phyloP scores from a whole-genome alignment of 2,888 invertebrate species.

The Lasioglossum marginatum region DNA sequence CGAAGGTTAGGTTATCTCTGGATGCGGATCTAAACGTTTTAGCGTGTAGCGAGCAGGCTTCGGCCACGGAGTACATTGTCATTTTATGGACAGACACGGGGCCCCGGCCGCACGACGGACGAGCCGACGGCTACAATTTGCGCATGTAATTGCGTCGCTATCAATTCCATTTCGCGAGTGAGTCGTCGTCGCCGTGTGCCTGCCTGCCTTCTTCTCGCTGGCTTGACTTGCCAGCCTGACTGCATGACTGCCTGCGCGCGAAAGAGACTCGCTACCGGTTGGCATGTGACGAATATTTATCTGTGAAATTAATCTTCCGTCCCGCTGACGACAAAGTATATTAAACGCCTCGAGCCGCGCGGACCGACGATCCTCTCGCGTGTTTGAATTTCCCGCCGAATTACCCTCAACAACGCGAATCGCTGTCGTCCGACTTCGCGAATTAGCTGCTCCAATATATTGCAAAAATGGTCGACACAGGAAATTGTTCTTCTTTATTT shows the following conservation, averaged over 20 bases:
- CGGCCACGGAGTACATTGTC: conserved; percentile 67
- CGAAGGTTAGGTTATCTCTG: conserved; percentile 83
- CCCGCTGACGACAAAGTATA: neutral
- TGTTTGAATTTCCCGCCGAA: conserved; percentile 8
- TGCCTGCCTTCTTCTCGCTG: neutral
- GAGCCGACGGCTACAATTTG: conserved; percentile 69
- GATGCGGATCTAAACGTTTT: conserved; percentile 82
- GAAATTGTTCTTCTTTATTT: too few relatives aligned
- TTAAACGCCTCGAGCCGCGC: neutral
- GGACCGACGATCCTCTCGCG: neutral
- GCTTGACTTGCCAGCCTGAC: neutral
- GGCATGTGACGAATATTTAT: conserved; percentile 14
- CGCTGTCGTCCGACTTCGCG: neutral
- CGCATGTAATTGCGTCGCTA: conserved; percentile 74
- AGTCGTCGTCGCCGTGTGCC: conserved; percentile 42
- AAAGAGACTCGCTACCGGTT: neutral
- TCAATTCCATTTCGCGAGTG: conserved; percentile 67
- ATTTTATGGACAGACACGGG: conserved; percentile 68
- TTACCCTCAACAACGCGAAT: neutral
- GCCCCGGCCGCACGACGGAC: conserved; percentile 46
- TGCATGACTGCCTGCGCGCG: neutral
- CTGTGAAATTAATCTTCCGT: conserved; percentile 9
- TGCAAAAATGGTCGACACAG: neutral
- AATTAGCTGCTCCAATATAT: too few relatives aligned
- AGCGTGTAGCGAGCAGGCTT: conserved; percentile 73